Base-by-base conservation (phyloP, 2,113 vertebrate genomes). In the Hyperopisus bebe region DNA sequence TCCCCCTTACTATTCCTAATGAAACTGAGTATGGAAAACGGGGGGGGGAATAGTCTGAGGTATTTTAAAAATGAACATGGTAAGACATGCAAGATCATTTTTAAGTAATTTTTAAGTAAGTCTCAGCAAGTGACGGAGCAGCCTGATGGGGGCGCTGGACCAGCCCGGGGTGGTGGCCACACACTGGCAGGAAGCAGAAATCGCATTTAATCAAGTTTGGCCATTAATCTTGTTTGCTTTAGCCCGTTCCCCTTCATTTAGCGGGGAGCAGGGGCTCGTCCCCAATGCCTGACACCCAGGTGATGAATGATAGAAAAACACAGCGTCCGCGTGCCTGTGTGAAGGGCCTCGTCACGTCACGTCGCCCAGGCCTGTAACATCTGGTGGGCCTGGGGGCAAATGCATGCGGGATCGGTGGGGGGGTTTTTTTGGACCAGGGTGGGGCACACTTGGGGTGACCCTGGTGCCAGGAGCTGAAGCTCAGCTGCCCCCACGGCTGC, bases 161-260 rank as follows among this genome's bases (percentile, higher is more conserved):
- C 92, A 90, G 88, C 27, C 21, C 91, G 92, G 94, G 94, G 94
- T 93, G 90, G 90, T 48, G 90, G 66, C 88, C 91, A 85, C 86
- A 91, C 88, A 89, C 62, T 88, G 92, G 89, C 92, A 94, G 93
- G 92, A 96, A 94, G 53, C 92, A 90, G 92, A 89, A 95, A 89
- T 95, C 94, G 93, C 91, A 93, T 66, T 92, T 92, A 93, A 90
- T 93, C 90, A 92, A 86, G 62, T 91, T 89, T 89, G 86, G 58
- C 84, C 90, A 95, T 96, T 95, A 94, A 95, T 95, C 95, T 94
- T 95, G 90, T 89, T 96, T 95, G 94, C 89, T 92, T 94, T 92
- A 91, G 21, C 89, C 94, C 92, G 92, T 89, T 92, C 92, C 90
- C 90, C 86, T 92, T 53, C 77, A 91, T 90, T 90, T 91, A 91